Evolutionary conservation across 2,888 invertebrate genomes (phyloP).

Genomic region (Bellardia bayeri): DNA sequence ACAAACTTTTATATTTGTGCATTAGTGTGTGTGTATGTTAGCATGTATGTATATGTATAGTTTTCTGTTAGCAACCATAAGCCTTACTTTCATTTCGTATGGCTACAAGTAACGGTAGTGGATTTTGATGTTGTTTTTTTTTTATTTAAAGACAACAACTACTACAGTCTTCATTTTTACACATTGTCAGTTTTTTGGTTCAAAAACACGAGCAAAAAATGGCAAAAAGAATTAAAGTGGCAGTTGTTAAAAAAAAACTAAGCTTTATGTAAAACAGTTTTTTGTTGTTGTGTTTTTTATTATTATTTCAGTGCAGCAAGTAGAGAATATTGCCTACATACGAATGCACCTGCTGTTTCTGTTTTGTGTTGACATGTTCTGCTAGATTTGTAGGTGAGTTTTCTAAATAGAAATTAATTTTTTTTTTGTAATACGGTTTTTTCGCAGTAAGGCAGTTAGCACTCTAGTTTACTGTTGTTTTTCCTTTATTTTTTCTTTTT

Average conservation of each 20-base stretch:
- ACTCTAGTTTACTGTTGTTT: conserved; percentile 23
- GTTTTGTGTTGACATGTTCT: conserved; percentile 56
- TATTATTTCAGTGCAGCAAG: conserved; percentile 10
- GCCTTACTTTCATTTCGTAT: conserved; percentile 58
- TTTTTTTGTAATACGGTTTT: conserved; percentile 5
- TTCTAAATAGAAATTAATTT: neutral
- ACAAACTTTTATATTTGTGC: conserved; percentile 6
- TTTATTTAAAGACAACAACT: conserved; percentile 13
- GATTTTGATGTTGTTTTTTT: conserved; percentile 36
- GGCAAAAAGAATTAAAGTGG: conserved; percentile 39
- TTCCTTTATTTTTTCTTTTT: neutral
- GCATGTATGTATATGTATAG: neutral
- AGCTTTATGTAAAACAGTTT: conserved; percentile 47
- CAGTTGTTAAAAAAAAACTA: conserved; percentile 1
- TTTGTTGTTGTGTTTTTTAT: conserved; percentile 26
- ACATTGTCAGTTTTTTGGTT: conserved; percentile 26
- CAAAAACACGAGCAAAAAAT: conserved; percentile 4
- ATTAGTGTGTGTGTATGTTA: neutral
- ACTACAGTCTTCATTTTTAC: conserved; percentile 13
- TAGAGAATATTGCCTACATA: conserved; percentile 59
- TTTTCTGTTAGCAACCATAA: conserved; percentile 51
- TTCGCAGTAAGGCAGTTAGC: neutral
- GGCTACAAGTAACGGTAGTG: conserved; percentile 38
- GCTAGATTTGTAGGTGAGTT: conserved; percentile 22
- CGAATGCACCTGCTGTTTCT: conserved; percentile 55